Base-by-base conservation (phyloP, 92 coral and sea anemone genomes). In the Siderastrea radians region DNA sequence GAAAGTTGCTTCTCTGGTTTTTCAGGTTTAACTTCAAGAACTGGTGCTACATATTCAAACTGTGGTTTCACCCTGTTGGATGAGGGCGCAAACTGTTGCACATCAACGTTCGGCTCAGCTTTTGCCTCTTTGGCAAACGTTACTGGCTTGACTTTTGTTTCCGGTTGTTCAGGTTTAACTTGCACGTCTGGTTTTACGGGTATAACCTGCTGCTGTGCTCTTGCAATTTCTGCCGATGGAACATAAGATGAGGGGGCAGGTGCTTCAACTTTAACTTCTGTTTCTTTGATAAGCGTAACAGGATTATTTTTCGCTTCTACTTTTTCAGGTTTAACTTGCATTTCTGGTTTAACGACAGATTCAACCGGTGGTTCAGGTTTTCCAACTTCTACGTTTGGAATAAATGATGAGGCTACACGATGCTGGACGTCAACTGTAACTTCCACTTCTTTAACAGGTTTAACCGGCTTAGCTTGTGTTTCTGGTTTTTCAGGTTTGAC, bases 401-500 rank as follows among this genome's bases (percentile, higher is more conserved):
- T 61, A 48, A 13, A 19, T 54, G 60, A 13, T 12, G 68, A 43
- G 52, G 80, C 19, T 1, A 14, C 2, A 15, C 6, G 53, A 11
- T 1, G 19, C 16, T 79, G 73, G 15, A 63, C 9, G 16, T 16
- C 45, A 62, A 47, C 83, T 48, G 4, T 19, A 10, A 48, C 60
- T 12, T 68, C 65, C 8, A 38, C 44, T 72, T 61, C 80, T 52
- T 61, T 62, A 10, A 61, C 63, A 49, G 61, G 19, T 45, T 3
- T 43, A 11, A 62, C 70, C 51, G 64, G 73, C 62, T 84, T 60
- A 4, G 6, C 63, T 13, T 13, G 38, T 61, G 69, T 48, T 83
- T 83, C 62, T 49, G 59, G 87, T 83, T 74, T 72, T 83, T 83
- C 87, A 38, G 66, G 77, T 49, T 61, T 48, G 12, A 72, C 59